Percentiles rank a stretch among this genome's conserved stretches.
phyloP scores from a whole-genome alignment of 2,797 vertebrate species.

The Cyprinella venusta region DNA sequence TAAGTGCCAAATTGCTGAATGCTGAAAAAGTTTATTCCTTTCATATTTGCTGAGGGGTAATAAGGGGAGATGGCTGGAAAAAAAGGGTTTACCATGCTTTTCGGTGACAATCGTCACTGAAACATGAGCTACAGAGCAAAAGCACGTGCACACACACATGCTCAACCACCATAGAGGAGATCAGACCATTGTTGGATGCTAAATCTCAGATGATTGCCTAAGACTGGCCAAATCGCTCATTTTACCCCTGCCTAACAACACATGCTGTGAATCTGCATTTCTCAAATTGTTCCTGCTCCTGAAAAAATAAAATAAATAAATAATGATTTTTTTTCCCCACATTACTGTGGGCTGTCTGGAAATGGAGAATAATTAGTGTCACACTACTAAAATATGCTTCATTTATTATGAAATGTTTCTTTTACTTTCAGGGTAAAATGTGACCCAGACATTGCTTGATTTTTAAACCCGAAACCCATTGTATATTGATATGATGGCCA shows the following conservation, averaged over 20 bases:
- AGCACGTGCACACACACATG: not conserved
- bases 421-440: not conserved
- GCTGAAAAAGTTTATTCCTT: constrained; percentile 25
- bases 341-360: not conserved
- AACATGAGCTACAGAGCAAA: not conserved
- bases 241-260: constrained; percentile 8
- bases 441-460: not conserved
- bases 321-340: not conserved
- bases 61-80: not conserved
- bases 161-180: constrained; percentile 14
- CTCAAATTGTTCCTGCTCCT: constrained; percentile 6
- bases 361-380: not conserved
- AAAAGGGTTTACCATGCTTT: not conserved
- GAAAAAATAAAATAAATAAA: no score
- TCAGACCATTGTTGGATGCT: constrained; percentile 21
- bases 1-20: constrained; percentile 24
- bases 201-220: constrained; percentile 54
- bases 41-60: not conserved
- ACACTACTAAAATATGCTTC: not conserved
- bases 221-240: constrained; percentile 52
- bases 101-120: not conserved
- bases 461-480: not conserved
- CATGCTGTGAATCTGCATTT: constrained; percentile 24
- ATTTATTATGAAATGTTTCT: no score
- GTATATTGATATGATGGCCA: not conserved